These are phyloP conservation scores for Protonemura montana DNA, from an alignment of 2,888 invertebrate species.

Conservation along the genomic window DNA sequence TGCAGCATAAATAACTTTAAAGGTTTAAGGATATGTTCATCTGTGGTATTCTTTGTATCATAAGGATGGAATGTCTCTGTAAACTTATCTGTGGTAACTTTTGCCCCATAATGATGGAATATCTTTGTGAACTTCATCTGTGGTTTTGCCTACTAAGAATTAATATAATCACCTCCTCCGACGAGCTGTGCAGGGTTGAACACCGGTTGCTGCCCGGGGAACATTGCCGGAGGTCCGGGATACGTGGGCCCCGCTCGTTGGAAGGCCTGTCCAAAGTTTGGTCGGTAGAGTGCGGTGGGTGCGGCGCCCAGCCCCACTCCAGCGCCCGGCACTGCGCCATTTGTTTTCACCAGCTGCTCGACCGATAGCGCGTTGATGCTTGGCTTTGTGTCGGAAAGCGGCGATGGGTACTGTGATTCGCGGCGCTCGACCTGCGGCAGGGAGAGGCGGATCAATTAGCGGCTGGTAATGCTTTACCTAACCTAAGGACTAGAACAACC, in stretches of 20 bases:
- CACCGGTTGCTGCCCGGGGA: slow-evolving; percentile 42
- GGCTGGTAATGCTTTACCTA: too few species aligned
- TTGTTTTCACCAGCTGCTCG: slow-evolving; percentile 48
- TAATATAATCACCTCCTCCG: slow-evolving; percentile 31
- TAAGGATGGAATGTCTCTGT: too few species aligned
- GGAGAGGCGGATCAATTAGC: neutral
- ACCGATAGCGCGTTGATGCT: slow-evolving; percentile 23
- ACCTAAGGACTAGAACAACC: too few species aligned
- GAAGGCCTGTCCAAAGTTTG: slow-evolving; percentile 76
- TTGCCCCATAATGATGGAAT: too few species aligned
- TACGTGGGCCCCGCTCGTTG: slow-evolving; percentile 65
- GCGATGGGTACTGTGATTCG: slow-evolving; percentile 20
- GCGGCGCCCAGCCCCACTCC: slow-evolving; percentile 57
- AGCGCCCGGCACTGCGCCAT: slow-evolving; percentile 56
- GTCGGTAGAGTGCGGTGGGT: slow-evolving; percentile 73
- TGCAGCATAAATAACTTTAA: too few species aligned
- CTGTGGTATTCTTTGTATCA: too few species aligned
- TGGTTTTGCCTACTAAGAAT: too few species aligned
- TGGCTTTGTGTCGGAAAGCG: slow-evolving; percentile 27
- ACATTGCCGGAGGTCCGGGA: slow-evolving; percentile 40
- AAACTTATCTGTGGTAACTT: too few species aligned
- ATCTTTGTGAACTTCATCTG: too few species aligned
- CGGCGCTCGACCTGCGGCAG: slow-evolving; percentile 30
- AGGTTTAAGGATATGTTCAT: too few species aligned
- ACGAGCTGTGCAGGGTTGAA: slow-evolving; percentile 29